Evolutionary conservation across 1,140 invertebrate genomes (phyloP).

Genomic region (Trissolcus basalis): DNA sequence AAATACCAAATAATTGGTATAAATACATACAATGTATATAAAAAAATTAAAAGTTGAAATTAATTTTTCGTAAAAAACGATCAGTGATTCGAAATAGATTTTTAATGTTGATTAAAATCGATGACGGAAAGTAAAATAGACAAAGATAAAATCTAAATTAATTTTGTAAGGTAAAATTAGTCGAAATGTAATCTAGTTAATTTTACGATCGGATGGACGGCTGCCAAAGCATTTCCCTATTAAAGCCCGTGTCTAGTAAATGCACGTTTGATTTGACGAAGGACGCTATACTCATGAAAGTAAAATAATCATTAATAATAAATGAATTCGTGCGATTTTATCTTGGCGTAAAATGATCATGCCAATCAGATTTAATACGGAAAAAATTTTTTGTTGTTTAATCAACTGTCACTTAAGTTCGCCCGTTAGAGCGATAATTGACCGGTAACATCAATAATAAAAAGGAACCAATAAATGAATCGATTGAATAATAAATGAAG

Average conservation of each 20-base stretch:
- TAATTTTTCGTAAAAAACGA: not conserved
- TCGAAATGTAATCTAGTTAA: constrained; percentile 57
- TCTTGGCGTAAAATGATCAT: constrained; percentile 21
- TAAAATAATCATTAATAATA: constrained; percentile 50
- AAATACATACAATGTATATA: too few relatives aligned
- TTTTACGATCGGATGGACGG: constrained; percentile 55
- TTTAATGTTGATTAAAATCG: constrained; percentile 5
- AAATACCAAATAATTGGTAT: too few relatives aligned
- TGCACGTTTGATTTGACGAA: constrained; percentile 36
- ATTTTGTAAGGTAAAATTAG: constrained; percentile 47
- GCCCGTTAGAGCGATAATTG: constrained; percentile 9
- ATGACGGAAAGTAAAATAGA: constrained; percentile 29
- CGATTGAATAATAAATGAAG: constrained; percentile 5
- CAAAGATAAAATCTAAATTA: constrained; percentile 55
- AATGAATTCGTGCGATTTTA: constrained; percentile 13
- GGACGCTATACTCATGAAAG: constrained; percentile 36
- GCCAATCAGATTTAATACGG: not conserved
- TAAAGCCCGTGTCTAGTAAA: constrained; percentile 43
- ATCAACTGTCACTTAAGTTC: constrained; percentile 18
- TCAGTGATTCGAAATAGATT: constrained; percentile 7
- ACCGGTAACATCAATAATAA: constrained; percentile 22
- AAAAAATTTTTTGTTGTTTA: too few relatives aligned
- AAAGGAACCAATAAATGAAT: constrained; percentile 35
- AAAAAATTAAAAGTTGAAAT: too few relatives aligned
- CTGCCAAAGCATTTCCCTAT: constrained; percentile 53